These are phyloP conservation scores for Acanthococcus lagerstroemiae DNA, from an alignment of 2,888 invertebrate genomes.

Conservation along the genomic window DNA sequence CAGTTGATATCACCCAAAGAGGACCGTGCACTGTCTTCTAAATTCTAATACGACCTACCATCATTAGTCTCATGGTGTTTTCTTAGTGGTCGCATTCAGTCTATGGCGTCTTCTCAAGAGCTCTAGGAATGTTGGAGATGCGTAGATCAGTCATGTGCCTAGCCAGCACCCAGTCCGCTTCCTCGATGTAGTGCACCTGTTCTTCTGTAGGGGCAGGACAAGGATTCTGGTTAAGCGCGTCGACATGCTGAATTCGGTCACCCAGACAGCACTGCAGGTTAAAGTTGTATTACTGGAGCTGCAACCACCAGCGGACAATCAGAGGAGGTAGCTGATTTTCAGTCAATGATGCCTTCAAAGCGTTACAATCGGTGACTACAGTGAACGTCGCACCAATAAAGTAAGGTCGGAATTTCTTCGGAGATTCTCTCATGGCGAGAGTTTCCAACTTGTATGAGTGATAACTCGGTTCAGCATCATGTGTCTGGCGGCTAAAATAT, in stretches of 20 bases:
- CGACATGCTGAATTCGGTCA: conserved; percentile 38
- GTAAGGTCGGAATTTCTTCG: conserved; percentile 40
- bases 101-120: too few relatives aligned
- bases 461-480: conserved; percentile 39
- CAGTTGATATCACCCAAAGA: too few relatives aligned
- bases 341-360: conserved; percentile 36
- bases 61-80: too few relatives aligned
- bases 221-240: conserved; percentile 39
- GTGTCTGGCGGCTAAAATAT: conserved; percentile 40
- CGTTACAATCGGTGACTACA: conserved; percentile 40
- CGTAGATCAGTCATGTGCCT: background rate
- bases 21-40: too few relatives aligned
- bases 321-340: conserved; percentile 38
- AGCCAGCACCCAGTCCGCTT: background rate
- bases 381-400: conserved; percentile 38
- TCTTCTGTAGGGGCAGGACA: too few relatives aligned
- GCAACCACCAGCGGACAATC: conserved; percentile 39
- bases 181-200: background rate
- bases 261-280: conserved; percentile 36
- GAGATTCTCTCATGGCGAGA: too few relatives aligned
- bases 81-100: too few relatives aligned
- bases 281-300: conserved; percentile 37
- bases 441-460: conserved; percentile 40
- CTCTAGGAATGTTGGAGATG: too few relatives aligned
- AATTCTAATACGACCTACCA: too few relatives aligned